Evolutionary conservation across 2,888 invertebrate genomes (phyloP).

Genomic region (Thyatira batis): DNA sequence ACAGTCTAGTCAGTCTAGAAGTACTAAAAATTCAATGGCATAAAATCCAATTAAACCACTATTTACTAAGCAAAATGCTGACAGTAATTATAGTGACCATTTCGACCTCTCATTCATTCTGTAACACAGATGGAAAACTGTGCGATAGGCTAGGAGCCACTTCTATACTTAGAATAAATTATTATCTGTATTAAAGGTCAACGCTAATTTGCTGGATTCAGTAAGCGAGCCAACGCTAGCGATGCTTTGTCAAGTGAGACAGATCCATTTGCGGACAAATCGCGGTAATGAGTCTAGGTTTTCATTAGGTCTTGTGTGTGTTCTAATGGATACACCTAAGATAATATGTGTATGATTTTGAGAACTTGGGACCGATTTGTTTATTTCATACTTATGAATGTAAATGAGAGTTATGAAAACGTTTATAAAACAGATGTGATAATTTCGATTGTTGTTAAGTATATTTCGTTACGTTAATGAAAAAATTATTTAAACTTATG

Average conservation of each 20-base stretch:
- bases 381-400: too few relatives aligned
- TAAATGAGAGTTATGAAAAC: too few relatives aligned
- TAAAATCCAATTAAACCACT: not conserved
- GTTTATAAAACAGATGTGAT: too few relatives aligned
- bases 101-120: not conserved
- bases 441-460: too few relatives aligned
- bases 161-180: conserved; percentile 9
- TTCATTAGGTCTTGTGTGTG: conserved; percentile 2
- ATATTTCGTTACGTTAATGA: too few relatives aligned
- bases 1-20: too few relatives aligned
- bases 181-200: conserved; percentile 14
- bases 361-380: not conserved
- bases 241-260: conserved; percentile 20
- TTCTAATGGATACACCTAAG: conserved; percentile 7
- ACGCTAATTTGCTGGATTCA: conserved; percentile 1
- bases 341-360: not conserved
- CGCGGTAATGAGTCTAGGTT: not conserved
- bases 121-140: not conserved
- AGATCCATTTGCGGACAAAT: conserved; percentile 14
- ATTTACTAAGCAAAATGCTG: not conserved
- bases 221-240: conserved; percentile 3
- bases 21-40: not conserved
- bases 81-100: not conserved
- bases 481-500: too few relatives aligned
- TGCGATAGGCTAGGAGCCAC: not conserved